Evolutionary conservation across 2,797 vertebrate species (phyloP).

Genomic region (Syngnathus acus): DNA sequence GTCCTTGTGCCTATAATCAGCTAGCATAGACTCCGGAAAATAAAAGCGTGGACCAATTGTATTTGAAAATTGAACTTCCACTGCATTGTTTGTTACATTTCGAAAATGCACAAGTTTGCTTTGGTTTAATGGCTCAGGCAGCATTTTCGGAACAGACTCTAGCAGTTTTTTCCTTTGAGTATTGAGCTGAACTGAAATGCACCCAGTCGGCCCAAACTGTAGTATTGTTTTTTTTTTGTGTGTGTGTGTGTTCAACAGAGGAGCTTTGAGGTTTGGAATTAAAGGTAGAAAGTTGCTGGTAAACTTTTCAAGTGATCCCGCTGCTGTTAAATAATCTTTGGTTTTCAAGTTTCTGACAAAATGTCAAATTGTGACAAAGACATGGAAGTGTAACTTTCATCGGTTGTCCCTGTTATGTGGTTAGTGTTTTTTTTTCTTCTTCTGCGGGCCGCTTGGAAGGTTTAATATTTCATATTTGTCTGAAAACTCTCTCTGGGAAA

Average conservation of each 20-base stretch:
- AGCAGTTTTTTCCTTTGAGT: background rate
- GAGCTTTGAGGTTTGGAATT: background rate
- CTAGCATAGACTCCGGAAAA: background rate
- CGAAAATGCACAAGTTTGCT: no score
- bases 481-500: background rate
- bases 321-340: background rate
- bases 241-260: background rate
- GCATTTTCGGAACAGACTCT: no score
- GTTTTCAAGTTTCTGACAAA: background rate
- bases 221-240: background rate
- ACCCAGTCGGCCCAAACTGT: background rate
- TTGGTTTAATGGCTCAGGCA: no score
- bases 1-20: background rate
- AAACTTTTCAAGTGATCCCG: background rate
- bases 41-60: background rate
- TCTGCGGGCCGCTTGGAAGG: background rate
- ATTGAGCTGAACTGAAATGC: background rate
- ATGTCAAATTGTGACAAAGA: background rate
- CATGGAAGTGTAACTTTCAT: background rate
- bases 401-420: background rate
- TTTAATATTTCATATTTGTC: background rate
- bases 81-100: no score
- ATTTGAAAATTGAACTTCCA: no score
- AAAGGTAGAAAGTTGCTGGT: background rate
- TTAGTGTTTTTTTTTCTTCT: background rate